Conservation (phyloP, 2,113 vertebrate species). For the Sitta europaea region DNA sequence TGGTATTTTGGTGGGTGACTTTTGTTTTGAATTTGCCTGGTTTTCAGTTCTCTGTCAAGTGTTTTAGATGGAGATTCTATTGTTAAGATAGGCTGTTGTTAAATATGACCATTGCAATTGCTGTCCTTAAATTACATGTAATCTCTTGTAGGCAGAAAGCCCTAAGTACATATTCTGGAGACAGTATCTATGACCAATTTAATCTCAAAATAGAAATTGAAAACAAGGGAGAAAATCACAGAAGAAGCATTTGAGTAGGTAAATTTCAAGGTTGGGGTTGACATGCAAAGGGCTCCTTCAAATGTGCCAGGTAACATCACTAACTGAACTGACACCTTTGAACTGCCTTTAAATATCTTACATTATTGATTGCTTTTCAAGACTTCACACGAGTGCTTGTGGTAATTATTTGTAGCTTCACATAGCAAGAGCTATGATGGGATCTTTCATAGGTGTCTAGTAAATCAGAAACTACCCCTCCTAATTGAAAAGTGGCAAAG, state of each 20-base stretch:
- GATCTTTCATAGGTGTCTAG: background rate
- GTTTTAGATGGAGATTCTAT: background rate
- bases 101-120: background rate
- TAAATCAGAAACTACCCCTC: background rate
- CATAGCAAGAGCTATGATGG: background rate
- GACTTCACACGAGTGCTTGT: background rate
- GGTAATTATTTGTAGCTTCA: background rate
- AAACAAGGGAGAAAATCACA: background rate
- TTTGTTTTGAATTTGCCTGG: background rate
- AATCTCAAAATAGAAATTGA: background rate
- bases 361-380: background rate
- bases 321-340: background rate
- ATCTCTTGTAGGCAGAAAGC: background rate
- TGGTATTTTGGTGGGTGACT: background rate
- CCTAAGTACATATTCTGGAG: background rate
- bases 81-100: background rate
- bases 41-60: background rate
- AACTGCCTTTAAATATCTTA: background rate
- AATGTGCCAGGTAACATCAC: background rate
- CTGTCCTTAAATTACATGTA: background rate
- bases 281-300: background rate
- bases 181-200: background rate
- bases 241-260: background rate
- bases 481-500: background rate
- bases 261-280: background rate